phyloP scores from a whole-genome alignment of 2,797 vertebrate genomes.

The Myoxocephalus aenaeus region DNA sequence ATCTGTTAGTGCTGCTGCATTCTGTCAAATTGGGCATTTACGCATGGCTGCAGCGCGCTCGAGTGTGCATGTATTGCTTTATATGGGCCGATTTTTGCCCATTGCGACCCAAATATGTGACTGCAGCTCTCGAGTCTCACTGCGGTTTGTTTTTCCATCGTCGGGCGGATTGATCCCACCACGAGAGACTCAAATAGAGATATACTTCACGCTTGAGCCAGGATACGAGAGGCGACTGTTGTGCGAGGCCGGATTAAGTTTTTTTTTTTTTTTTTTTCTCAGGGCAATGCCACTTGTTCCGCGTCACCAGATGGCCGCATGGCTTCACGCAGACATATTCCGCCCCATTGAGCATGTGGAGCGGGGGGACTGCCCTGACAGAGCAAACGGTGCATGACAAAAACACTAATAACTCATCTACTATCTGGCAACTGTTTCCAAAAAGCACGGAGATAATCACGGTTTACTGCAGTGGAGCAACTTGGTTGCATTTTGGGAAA shows the following conservation, averaged over 20 bases:
- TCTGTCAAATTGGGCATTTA: conserved; percentile 42
- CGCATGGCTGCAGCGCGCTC: conserved; percentile 42
- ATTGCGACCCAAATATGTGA: conserved; percentile 28
- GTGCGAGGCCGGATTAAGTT: conserved; percentile 60
- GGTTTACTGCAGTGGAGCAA: conserved; percentile 3
- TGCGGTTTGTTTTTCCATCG: background rate
- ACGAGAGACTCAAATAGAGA: background rate
- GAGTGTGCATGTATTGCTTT: conserved; percentile 23
- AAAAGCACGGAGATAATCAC: conserved; percentile 18
- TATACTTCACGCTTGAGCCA: conserved; percentile 7
- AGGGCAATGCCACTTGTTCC: conserved; percentile 75
- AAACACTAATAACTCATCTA: conserved; percentile 30
- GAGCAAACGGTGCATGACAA: conserved; percentile 44
- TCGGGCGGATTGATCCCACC: background rate
- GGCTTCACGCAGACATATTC: conserved; percentile 60
- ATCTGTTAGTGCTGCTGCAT: conserved; percentile 14
- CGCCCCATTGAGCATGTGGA: conserved; percentile 58
- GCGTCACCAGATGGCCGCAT: conserved; percentile 77
- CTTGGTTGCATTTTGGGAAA: background rate
- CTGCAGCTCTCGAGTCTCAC: background rate
- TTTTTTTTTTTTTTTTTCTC: conserved; percentile 51
- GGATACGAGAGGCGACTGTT: conserved; percentile 34
- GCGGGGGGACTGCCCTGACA: conserved; percentile 21
- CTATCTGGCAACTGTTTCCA: conserved; percentile 18
- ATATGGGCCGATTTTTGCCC: conserved; percentile 11